phyloP scores from a whole-genome alignment of 1,140 invertebrate genomes.

The Ruditapes philippinarum region DNA sequence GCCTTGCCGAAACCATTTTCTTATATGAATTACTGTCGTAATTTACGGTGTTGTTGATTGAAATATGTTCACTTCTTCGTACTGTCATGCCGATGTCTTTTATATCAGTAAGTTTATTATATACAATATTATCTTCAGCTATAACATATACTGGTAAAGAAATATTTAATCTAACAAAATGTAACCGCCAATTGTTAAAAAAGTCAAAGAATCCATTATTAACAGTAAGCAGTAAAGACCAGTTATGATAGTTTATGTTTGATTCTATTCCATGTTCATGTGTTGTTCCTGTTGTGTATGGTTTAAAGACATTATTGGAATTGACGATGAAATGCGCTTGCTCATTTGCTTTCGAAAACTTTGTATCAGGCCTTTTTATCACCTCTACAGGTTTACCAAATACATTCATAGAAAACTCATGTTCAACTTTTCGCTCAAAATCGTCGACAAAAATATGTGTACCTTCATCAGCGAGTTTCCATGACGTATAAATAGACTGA shows the following conservation, averaged over 20 bases:
- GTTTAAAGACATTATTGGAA: no score
- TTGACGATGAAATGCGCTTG: conserved; percentile 5
- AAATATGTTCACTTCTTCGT: background rate
- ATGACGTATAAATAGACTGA: background rate
- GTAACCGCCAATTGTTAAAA: background rate
- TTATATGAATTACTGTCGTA: background rate
- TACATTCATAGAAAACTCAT: background rate
- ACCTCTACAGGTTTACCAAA: background rate
- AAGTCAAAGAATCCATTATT: background rate
- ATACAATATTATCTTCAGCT: background rate
- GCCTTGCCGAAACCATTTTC: background rate
- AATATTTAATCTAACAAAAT: background rate
- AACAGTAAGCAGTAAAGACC: background rate
- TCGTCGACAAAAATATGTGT: conserved; percentile 4
- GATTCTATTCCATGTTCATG: no score
- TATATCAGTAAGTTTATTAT: background rate
- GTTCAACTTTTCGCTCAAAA: background rate
- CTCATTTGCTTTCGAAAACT: background rate
- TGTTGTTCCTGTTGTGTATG: no score
- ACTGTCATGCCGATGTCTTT: background rate
- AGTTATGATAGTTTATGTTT: background rate
- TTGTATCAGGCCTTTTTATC: background rate
- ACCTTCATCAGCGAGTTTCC: background rate
- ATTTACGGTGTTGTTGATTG: background rate
- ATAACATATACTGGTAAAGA: background rate